A percentile compares a stretch with the other conserved stretches of the same genome.
phyloP scores from a whole-genome alignment of 2,888 invertebrate species.

The Pseudococcus jackbeardsleyi region DNA sequence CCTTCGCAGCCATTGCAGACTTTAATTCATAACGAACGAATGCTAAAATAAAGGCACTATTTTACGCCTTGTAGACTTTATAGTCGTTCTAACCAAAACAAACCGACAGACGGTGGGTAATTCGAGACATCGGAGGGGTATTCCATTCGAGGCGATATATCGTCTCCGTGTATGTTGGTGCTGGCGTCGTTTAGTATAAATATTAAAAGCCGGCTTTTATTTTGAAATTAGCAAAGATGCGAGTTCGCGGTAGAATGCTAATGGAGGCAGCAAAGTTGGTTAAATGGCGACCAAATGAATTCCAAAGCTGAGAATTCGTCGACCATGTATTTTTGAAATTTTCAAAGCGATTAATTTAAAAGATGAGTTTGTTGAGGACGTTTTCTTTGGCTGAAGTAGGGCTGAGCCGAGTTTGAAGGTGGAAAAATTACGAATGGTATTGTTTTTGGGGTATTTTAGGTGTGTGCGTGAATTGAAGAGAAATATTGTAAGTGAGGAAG shows the following conservation, averaged over 20 bases:
- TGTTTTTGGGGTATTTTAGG: background rate
- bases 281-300: background rate
- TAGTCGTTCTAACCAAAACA: background rate
- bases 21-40: constrained; percentile 10
- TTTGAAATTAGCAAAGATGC: background rate
- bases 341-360: constrained; percentile 3
- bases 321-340: background rate
- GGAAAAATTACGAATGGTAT: constrained; percentile 1
- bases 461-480: background rate
- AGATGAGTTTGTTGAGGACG: background rate
- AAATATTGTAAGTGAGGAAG: background rate
- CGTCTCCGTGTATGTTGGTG: background rate
- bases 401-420: background rate
- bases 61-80: background rate
- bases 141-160: constrained; percentile 25
- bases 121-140: background rate
- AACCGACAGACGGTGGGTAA: constrained; percentile 2
- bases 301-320: background rate
- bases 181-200: background rate
- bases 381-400: background rate
- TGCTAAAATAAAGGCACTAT: constrained; percentile 10
- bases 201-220: constrained; percentile 36
- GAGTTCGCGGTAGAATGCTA: background rate
- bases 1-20: background rate
- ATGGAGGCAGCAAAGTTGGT: background rate